These are phyloP conservation scores for Piliocolobus tephrosceles DNA, from an alignment of 2,113 vertebrate genomes.

Conservation along the genomic window DNA sequence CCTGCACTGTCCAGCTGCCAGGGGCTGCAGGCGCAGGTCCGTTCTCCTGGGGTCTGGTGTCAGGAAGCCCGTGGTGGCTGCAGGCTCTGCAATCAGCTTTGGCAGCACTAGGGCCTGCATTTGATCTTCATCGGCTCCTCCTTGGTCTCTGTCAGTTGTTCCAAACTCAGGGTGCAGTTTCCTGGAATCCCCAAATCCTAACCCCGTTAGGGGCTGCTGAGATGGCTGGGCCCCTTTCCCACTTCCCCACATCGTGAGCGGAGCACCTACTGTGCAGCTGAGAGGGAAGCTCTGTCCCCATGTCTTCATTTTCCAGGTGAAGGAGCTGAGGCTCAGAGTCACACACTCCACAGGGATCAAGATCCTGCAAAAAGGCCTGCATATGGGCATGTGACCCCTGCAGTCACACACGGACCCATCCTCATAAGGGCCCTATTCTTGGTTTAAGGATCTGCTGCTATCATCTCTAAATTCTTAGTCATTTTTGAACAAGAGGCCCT, in stretches of 20 bases:
- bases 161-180: neutral
- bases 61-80: neutral
- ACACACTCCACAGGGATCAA: too few species aligned
- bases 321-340: neutral
- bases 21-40: neutral
- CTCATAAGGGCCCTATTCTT: neutral
- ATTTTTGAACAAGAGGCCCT: neutral
- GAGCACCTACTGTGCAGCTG: neutral
- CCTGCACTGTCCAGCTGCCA: fast-evolving
- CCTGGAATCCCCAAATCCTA: neutral
- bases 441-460: neutral
- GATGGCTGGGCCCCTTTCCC: fast-evolving
- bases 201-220: neutral
- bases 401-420: neutral
- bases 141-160: neutral
- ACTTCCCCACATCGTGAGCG: fast-evolving
- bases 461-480: neutral
- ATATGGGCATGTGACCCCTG: fast-evolving
- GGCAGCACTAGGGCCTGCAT: too few species aligned
- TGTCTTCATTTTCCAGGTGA: neutral
- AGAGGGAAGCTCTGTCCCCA: neutral
- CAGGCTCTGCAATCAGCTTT: too few species aligned
- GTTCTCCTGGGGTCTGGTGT: too few species aligned
- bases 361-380: neutral
- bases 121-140: neutral